phyloP scores from a whole-genome alignment of 2,113 vertebrate species.

The Bubalus kerabau region DNA sequence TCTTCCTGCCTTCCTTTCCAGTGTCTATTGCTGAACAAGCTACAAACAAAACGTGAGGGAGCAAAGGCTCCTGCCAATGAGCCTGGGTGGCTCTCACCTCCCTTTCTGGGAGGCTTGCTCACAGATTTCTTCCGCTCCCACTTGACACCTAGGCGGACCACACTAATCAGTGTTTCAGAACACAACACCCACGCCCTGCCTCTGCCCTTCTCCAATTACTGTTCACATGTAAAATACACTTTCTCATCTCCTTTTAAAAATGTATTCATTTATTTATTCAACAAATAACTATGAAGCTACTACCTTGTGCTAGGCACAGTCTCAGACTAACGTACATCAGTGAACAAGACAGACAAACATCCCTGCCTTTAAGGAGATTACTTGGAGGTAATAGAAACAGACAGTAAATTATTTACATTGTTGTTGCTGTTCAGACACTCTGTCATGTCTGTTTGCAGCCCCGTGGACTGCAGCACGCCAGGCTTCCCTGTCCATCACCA shows the following conservation, averaged over 20 bases:
- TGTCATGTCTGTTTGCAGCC: neutral
- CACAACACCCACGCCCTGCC: neutral
- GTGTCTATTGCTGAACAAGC: slow-evolving; percentile 46
- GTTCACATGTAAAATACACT: neutral
- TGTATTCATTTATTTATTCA: neutral
- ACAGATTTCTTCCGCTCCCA: neutral
- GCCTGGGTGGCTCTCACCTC: neutral
- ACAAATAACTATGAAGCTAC: neutral
- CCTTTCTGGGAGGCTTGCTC: neutral
- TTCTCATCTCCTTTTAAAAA: neutral
- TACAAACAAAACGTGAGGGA: slow-evolving; percentile 17
- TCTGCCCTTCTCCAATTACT: neutral
- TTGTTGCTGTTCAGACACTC: neutral
- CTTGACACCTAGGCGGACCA: neutral
- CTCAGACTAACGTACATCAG: neutral
- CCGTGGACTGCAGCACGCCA: neutral
- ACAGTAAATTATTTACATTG: neutral
- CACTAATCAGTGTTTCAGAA: neutral
- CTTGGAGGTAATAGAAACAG: neutral
- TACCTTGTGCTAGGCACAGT: neutral
- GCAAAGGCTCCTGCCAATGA: neutral
- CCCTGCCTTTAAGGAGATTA: neutral
- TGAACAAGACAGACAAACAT: neutral
- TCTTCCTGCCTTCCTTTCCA: slow-evolving; percentile 39
- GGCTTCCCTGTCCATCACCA: neutral